A percentile compares a stretch with the other conserved stretches of the same genome.
Evolutionary conservation across 2,113 vertebrate species (phyloP).

Genomic region (Dicentrarchus labrax): DNA sequence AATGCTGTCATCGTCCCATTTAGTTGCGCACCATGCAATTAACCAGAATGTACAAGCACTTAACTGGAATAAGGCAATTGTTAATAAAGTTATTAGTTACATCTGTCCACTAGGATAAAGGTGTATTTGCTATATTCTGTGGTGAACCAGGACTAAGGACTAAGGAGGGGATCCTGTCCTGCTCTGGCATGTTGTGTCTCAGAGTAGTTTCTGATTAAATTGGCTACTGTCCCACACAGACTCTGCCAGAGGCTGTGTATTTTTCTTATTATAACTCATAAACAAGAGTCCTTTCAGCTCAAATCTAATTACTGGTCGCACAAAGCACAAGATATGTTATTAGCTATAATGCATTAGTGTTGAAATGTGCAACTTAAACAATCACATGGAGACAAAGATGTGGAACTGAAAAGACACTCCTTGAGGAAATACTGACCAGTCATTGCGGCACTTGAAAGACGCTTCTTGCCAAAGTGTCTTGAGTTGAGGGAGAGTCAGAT

Average conservation of each 20-base stretch:
- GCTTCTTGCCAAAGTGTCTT: slow-evolving; percentile 84
- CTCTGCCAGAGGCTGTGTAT: slow-evolving; percentile 26
- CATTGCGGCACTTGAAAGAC: slow-evolving; percentile 87
- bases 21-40: no score
- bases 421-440: slow-evolving; percentile 82
- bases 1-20: no score
- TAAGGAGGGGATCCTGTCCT: neutral
- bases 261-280: slow-evolving; percentile 18
- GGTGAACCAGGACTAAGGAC: neutral
- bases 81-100: neutral
- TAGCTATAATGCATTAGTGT: neutral
- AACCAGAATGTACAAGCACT: no score
- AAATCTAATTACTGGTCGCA: slow-evolving; percentile 12
- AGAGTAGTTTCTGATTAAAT: slow-evolving; percentile 21
- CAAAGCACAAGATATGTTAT: neutral
- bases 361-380: neutral
- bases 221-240: slow-evolving; percentile 44
- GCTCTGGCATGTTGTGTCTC: slow-evolving; percentile 13
- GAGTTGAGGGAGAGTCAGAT: slow-evolving; percentile 80
- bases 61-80: neutral
- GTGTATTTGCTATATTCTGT: neutral
- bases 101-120: neutral
- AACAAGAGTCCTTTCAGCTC: slow-evolving; percentile 5
- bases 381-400: neutral
- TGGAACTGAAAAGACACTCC: neutral